Evolutionary conservation across 2,113 vertebrate species (phyloP).

Genomic region (Thamnophis sirtalis): DNA sequence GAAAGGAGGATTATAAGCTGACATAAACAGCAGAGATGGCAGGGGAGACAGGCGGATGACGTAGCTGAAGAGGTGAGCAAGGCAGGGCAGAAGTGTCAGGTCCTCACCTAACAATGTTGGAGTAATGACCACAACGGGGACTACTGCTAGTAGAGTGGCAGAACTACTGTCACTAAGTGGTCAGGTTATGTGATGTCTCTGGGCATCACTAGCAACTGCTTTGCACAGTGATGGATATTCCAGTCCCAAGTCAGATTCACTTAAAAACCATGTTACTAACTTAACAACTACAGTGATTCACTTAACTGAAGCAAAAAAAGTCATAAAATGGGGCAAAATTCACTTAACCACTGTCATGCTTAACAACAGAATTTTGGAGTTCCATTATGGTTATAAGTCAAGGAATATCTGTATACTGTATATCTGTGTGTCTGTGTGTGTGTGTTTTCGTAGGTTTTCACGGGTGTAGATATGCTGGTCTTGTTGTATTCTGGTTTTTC

Average conservation of each 20-base stretch:
- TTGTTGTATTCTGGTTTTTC: too few relatives aligned
- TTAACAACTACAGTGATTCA: neutral
- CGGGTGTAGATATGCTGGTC: too few relatives aligned
- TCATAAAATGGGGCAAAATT: neutral
- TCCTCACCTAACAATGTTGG: neutral
- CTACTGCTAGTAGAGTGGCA: neutral
- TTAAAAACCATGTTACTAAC: neutral
- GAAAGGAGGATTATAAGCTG: neutral
- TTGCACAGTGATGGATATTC: neutral
- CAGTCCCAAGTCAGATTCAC: neutral
- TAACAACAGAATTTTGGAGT: neutral
- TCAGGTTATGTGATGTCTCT: neutral
- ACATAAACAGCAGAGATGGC: neutral
- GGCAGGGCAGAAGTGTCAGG: neutral
- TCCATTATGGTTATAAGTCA: neutral
- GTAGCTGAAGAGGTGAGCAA: neutral
- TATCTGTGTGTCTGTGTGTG: too few relatives aligned
- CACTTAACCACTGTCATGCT: neutral
- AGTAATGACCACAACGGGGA: neutral
- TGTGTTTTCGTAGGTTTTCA: too few relatives aligned
- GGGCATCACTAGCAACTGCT: neutral
- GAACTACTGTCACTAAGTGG: neutral
- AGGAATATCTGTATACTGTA: neutral
- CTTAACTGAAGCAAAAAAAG: neutral
- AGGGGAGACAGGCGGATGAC: neutral